Conservation (phyloP, 2,113 vertebrate species). For the Psammodynastes pulverulentus region DNA sequence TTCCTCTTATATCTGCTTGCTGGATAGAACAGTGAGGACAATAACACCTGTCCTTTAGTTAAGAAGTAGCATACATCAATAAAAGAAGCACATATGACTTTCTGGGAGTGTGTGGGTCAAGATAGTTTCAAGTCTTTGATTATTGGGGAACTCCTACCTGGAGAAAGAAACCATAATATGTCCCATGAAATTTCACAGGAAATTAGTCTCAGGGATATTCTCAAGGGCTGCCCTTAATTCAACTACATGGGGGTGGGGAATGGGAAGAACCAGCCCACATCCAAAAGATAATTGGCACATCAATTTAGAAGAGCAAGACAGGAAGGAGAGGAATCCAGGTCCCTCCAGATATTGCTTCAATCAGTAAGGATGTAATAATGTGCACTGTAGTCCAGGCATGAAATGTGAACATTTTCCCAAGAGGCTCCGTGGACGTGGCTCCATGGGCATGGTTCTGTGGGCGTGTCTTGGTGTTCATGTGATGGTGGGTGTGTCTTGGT, state of each 20-base stretch:
- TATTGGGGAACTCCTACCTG: conserved; percentile 33
- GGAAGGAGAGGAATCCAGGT: background rate
- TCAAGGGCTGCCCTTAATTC: background rate
- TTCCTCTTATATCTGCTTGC: conserved; percentile 38
- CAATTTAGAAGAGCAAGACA: background rate
- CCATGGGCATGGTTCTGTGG: no score
- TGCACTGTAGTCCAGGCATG: background rate
- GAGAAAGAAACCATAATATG: conserved; percentile 37
- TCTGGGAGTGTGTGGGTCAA: conserved; percentile 34
- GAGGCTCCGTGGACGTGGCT: no score
- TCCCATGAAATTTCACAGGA: conserved; percentile 19
- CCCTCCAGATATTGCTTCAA: background rate
- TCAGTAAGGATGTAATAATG: background rate
- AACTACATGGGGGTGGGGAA: background rate
- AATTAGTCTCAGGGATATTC: conserved; percentile 18
- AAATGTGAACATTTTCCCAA: no score
- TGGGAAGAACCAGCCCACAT: background rate
- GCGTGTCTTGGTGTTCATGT: no score
- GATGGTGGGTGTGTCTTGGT: no score
- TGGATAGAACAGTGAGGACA: conserved; percentile 64
- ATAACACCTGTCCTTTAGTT: conserved; percentile 58
- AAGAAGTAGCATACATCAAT: conserved; percentile 64
- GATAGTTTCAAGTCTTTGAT: conserved; percentile 44
- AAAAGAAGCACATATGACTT: conserved; percentile 45
- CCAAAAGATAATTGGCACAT: background rate